phyloP scores from a whole-genome alignment of 2,888 invertebrate species.

The Fragum fragum region DNA sequence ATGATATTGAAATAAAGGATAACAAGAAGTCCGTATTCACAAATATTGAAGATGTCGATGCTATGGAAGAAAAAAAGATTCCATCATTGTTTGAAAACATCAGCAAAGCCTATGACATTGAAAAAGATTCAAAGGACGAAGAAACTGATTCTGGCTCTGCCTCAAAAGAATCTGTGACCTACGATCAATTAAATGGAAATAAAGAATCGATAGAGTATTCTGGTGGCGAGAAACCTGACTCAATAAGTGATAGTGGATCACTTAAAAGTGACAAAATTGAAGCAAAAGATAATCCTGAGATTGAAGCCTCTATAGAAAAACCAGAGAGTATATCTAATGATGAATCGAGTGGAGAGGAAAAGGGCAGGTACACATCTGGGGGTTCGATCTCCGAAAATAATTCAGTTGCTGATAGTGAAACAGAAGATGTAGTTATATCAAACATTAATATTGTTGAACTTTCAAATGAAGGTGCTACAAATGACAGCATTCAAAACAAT shows the following conservation, averaged over 20 bases:
- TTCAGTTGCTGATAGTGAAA: background rate
- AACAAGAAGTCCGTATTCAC: constrained; percentile 27
- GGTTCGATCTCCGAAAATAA: background rate
- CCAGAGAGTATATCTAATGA: background rate
- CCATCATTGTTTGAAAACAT: constrained; percentile 53
- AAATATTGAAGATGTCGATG: constrained; percentile 29
- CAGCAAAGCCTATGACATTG: constrained; percentile 8
- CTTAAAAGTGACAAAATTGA: background rate
- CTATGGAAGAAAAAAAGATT: constrained; percentile 26
- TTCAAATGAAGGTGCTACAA: background rate
- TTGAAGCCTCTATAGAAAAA: background rate
- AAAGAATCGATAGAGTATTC: background rate
- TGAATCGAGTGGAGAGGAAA: background rate
- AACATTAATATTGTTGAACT: no score
- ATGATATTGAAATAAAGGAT: constrained; percentile 17
- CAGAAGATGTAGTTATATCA: background rate
- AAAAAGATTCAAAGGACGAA: constrained; percentile 4
- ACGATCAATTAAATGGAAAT: background rate
- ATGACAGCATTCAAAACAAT: background rate
- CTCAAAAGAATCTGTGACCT: constrained; percentile 2
- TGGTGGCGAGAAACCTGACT: background rate
- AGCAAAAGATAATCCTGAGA: background rate
- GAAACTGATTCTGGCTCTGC: background rate
- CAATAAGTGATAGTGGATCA: background rate
- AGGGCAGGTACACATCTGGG: no score